Percentiles rank a stretch among this genome's conserved stretches.
Conservation (phyloP, 2,888 invertebrate genomes). For the Nebria brevicollis region DNA sequence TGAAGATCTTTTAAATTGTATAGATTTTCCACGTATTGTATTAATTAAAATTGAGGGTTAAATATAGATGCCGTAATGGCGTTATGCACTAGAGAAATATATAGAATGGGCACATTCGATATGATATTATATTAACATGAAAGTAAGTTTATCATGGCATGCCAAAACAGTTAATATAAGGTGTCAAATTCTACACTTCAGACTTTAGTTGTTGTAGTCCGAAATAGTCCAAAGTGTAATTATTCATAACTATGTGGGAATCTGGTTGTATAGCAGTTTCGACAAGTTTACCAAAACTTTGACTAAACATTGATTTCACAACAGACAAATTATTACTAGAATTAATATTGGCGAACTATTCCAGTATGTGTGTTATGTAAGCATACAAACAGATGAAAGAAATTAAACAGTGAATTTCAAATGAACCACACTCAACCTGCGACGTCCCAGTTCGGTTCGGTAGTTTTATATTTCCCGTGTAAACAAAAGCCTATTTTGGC, state of each 20-base stretch:
- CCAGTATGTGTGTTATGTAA: background rate
- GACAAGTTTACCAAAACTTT: slow-evolving; percentile 30
- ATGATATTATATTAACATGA: no score
- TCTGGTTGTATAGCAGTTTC: slow-evolving; percentile 15
- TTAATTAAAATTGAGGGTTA: no score
- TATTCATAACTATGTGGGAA: slow-evolving; percentile 21
- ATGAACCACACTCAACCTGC: background rate
- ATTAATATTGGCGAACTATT: slow-evolving; percentile 32
- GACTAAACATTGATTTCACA: slow-evolving; percentile 23
- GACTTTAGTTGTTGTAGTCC: background rate
- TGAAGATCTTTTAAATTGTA: no score
- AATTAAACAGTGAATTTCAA: background rate
- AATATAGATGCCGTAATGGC: no score
- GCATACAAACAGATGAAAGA: background rate
- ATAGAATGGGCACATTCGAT: no score
- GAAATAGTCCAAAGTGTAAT: slow-evolving; percentile 6
- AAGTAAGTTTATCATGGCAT: background rate
- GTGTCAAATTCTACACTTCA: background rate
- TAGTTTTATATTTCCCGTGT: background rate
- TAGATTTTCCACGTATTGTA: no score
- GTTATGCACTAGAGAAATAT: no score
- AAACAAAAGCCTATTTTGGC: background rate
- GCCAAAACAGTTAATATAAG: background rate
- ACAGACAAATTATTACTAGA: slow-evolving; percentile 32
- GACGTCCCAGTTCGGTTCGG: background rate